Evolutionary conservation across 2,888 invertebrate genomes (phyloP), one percentile per base, ranked within the genome.

Genomic region (Meta bourneti): DNA sequence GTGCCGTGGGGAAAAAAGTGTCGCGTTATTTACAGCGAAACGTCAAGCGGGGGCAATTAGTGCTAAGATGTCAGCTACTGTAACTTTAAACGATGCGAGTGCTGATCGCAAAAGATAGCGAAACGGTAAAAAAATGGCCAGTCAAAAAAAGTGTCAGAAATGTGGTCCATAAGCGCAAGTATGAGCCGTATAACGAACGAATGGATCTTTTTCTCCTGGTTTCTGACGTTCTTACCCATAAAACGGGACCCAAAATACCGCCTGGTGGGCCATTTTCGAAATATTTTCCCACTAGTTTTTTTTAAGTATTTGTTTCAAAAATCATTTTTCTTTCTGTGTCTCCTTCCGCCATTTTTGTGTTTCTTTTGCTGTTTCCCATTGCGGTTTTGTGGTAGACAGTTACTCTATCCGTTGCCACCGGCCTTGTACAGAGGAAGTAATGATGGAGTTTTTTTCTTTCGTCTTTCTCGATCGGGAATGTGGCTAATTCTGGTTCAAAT

Each of bases 41-140:
- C 80, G 87, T 88, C 87, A 88, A 61, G 80, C 80, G 61, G 48
- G 80, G 54, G 87, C 87, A 88, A 88, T 88, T 88, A 88, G 87
- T 48, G 80, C 80, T 88, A 88, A 88, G 80, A 88, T 88, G 80
- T 80, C 74, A 20, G 87, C 87, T 88, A 88, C 87, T n/a, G 87
- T 80, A 88, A 88, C 80, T 71, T 49, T 61, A 72, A 70, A 52
- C 79, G 86, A 86, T 20, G 78, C 16, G 61, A 71, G 72, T 34
- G 72, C 9, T 74, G 87, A 88, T 88, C 87, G 78, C 54, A 72
- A 87, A 74, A 88, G 80, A 88, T 80, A 80, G 34, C 71, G 72
- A 49, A 88, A 80, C n/a, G 16, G 11, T 79, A 54, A 71, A 87
- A 72, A 79, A 80, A 79, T 71, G 51, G 49, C n/a, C n/a, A 2